Evolutionary conservation across 2,113 vertebrate species (phyloP), one percentile per base, ranked within the genome.

Genomic region (Grammomys surdaster): DNA sequence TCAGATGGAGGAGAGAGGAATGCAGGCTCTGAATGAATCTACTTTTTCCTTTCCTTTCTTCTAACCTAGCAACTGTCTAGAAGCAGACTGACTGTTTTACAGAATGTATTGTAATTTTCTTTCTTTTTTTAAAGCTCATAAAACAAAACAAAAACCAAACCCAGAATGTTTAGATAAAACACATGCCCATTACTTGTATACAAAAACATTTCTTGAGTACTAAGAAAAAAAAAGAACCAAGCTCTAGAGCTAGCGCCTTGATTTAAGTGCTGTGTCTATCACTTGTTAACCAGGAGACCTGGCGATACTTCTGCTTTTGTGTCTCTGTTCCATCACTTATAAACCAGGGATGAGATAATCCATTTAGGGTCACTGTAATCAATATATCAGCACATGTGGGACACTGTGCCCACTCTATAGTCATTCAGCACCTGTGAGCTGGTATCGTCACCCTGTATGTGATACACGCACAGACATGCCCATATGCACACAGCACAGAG

Each of bases 251-350:
- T 54, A 46, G 0, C 40, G 31, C 54, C 8, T 54, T 78, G 33
- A 24, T 73, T 82, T 89, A 89, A 91, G 77, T 95, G 75, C 33
- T 67, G 36, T 22, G n/a, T 58, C 20, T 70, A 80, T 48, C 63
- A 65, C 33, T 67, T 93, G 84, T 4, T 60, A 88, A 85, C 48
- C 58, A 46, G 46, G 69, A 60, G 51, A 96, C 75, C 22, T 7
- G 58, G 43, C 96, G 51, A 43, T 43, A 56, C 12, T 60, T 28
- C 22, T 43, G 60, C 56, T 33, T 89, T 40, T 75, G n/a, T 43
- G 70, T 76, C 81, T 80, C 31, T 54, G 58, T 73, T 91, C 91
- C n/a, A 69, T 94, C 86, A 80, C 67, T 70, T 56, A n/a, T 22
- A 77, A 88, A 84, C 65, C 46, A 22, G 20, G 78, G 56, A 43